Evolutionary conservation across 2,888 invertebrate genomes (phyloP).

Genomic region (Myopa tessellatipennis): DNA sequence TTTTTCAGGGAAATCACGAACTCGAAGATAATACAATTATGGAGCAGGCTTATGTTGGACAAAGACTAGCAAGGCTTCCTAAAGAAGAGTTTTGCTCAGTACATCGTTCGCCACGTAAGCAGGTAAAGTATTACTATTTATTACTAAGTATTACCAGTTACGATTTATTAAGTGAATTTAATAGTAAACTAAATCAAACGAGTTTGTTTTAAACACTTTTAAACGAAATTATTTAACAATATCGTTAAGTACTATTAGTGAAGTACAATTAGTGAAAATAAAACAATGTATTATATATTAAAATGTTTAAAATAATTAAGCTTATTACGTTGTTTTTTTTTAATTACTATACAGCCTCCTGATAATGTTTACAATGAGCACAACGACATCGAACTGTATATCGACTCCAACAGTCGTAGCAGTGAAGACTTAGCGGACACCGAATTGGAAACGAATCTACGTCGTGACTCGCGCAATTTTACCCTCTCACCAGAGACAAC

Average conservation of each 20-base stretch:
- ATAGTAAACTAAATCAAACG: too few species aligned
- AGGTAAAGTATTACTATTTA: constrained; percentile 51
- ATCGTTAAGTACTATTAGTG: too few species aligned
- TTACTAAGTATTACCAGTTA: too few species aligned
- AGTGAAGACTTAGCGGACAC: constrained; percentile 66
- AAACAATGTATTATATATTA: too few species aligned
- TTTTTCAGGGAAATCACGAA: constrained; percentile 54
- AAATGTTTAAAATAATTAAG: neutral
- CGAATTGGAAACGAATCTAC: constrained; percentile 63
- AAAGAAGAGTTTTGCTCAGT: constrained; percentile 66
- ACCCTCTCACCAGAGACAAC: constrained; percentile 93
- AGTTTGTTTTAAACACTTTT: too few species aligned
- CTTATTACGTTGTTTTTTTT: neutral
- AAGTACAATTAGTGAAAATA: too few species aligned
- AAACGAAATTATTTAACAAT: too few species aligned
- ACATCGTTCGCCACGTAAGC: constrained; percentile 63
- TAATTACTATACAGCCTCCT: constrained; percentile 45
- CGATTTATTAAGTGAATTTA: too few species aligned
- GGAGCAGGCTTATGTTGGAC: constrained; percentile 67
- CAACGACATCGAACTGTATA: constrained; percentile 67
- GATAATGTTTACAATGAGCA: constrained; percentile 62
- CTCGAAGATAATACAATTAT: constrained; percentile 60
- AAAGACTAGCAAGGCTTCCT: constrained; percentile 67
- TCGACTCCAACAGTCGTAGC: constrained; percentile 67
- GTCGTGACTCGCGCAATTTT: constrained; percentile 81